Percentiles rank a stretch among this genome's conserved stretches.
Conservation (phyloP, 2,888 invertebrate genomes). For the Dicyrtomina minuta region DNA sequence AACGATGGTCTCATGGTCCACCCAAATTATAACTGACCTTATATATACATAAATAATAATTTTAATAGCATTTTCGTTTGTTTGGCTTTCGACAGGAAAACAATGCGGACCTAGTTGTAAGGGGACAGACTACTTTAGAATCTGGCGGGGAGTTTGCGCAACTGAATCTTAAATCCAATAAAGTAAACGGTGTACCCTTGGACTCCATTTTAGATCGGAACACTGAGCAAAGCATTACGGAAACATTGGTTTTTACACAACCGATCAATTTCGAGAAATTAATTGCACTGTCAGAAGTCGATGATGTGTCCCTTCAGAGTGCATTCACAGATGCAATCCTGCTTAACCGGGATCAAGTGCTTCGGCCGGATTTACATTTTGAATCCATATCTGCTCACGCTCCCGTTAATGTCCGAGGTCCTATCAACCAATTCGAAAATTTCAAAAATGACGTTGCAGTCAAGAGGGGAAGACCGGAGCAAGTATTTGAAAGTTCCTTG, state of each 20-base stretch:
- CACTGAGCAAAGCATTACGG: conserved; percentile 37
- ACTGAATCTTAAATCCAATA: conserved; percentile 22
- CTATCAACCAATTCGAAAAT: conserved; percentile 34
- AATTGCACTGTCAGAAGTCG: conserved; percentile 27
- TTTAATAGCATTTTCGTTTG: neutral
- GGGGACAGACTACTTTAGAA: conserved; percentile 35
- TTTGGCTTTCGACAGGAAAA: conserved; percentile 12
- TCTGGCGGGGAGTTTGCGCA: conserved; percentile 24
- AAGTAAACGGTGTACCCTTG: conserved; percentile 34
- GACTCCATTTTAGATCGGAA: conserved; percentile 36
- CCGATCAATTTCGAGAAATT: conserved; percentile 31
- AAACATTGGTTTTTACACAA: conserved; percentile 27
- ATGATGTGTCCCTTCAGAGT: conserved; percentile 23
- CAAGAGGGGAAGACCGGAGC: conserved; percentile 27
- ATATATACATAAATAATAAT: too few relatives aligned
- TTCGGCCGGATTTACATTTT: conserved; percentile 35
- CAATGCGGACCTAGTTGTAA: conserved; percentile 5
- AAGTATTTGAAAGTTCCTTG: conserved; percentile 35
- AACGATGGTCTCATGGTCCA: too few relatives aligned
- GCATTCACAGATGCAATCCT: conserved; percentile 35
- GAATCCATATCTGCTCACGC: conserved; percentile 29
- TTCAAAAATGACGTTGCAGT: conserved; percentile 34
- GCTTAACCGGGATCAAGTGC: conserved; percentile 9
- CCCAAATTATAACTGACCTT: too few relatives aligned
- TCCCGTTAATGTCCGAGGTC: conserved; percentile 20